phyloP scores from a whole-genome alignment of 2,797 vertebrate species.

The Hydrolagus colliei region DNA sequence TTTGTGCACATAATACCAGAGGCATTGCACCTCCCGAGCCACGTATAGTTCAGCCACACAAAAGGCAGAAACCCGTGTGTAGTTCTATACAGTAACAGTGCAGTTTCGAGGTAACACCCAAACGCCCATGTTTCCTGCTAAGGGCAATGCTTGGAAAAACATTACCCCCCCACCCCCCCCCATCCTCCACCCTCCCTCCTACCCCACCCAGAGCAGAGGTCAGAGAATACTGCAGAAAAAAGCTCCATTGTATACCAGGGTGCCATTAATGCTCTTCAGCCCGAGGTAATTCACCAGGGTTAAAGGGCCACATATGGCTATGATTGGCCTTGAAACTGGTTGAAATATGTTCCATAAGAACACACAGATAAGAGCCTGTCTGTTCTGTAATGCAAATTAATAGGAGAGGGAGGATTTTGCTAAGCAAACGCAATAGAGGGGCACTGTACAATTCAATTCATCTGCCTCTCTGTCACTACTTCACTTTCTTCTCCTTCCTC shows the following conservation, averaged over 20 bases:
- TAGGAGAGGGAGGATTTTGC: background rate
- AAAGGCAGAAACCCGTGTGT: background rate
- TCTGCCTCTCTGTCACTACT: background rate
- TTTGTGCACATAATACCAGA: background rate
- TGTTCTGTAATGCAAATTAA: conserved; percentile 13
- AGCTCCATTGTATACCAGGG: background rate
- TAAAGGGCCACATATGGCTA: conserved; percentile 33
- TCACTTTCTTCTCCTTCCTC: background rate
- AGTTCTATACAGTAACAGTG: background rate
- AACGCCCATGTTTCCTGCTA: background rate
- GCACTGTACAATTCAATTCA: background rate
- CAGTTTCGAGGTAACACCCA: background rate
- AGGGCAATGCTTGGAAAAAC: too few species aligned
- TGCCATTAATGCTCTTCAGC: background rate
- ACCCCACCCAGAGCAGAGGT: background rate
- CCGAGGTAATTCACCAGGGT: conserved; percentile 21
- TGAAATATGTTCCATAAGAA: background rate
- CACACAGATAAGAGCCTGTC: background rate
- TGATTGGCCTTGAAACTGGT: background rate
- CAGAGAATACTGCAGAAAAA: background rate
- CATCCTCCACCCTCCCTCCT: conserved; percentile 10
- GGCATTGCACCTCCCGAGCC: too few species aligned
- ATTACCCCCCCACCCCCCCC: conserved; percentile 28
- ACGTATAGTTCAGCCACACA: background rate
- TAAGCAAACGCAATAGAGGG: background rate